Base-by-base conservation (phyloP, 2,797 vertebrate genomes). In the Cryptoblepharus egeriae region DNA sequence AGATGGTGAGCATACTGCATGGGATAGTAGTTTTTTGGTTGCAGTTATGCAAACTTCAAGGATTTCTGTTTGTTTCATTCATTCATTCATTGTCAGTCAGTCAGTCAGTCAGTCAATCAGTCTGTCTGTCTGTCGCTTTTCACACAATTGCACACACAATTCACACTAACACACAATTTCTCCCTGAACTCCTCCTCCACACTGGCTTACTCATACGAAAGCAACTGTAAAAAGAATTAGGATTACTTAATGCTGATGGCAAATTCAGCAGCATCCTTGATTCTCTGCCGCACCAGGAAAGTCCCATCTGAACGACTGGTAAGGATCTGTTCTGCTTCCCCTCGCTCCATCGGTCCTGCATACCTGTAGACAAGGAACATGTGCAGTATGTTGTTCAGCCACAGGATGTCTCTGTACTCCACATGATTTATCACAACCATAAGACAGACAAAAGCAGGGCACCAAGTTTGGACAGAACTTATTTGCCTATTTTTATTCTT, bases 221-320 rank as follows among this genome's bases (percentile, higher is more conserved):
- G 60, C 39, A 35, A 39, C 77, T 75, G 20, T 64, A 13, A 22
- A 0, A 11, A 88, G 52, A 35, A 67, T 24, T 13, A 64, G 3
- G 49, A 69, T 96, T 94, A 99, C 98, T 98, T 99, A 94, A 99
- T 96, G 89, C 98, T 99, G 96, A 99, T 97, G 68, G 98, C 98
- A 28, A 96, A 99, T 82, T 99, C 98, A 1, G 96, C 97, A 0
- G 95, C 91, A 0, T 98, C 97, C 91, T 99, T 99, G 92, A 97
- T 97, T 86, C 96, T 90, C 58, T 96, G 96, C 28, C 98, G 94
- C 83, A 99, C 97, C 45, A 99, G 94, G 91, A 97, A 99, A 0
- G 98, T 97, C 35, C 98, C 97, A 1, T 99, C 97, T 0, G 97
- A 99, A 2, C 97, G 97, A 13, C 94, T 85, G 65, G 88, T 86